A percentile compares a stretch with the other conserved stretches of the same genome.
Evolutionary conservation across 2,113 vertebrate genomes (phyloP).

Genomic region (Salvelinus namaycush): DNA sequence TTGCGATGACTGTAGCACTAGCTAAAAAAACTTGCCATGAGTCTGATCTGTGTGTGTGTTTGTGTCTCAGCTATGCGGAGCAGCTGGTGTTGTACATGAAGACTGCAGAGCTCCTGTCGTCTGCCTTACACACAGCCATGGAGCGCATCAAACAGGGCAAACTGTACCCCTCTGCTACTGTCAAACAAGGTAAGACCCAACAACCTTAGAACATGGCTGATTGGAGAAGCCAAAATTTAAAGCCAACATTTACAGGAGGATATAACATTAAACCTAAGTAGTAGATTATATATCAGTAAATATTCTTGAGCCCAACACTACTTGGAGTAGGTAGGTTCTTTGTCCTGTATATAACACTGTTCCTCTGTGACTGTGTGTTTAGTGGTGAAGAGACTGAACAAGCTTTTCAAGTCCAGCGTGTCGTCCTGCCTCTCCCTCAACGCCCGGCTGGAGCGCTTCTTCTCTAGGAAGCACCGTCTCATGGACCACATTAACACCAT

Average conservation of each 20-base stretch:
- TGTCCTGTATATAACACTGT: too few relatives aligned
- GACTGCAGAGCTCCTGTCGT: constrained; percentile 87
- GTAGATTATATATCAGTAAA: too few relatives aligned
- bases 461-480: constrained; percentile 90
- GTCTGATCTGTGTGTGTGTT: too few relatives aligned
- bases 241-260: too few relatives aligned
- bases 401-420: constrained; percentile 92
- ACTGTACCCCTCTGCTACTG: constrained; percentile 89
- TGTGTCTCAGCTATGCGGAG: constrained; percentile 82
- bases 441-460: constrained; percentile 86
- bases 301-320: too few relatives aligned
- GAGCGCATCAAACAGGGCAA: constrained; percentile 87
- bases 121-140: constrained; percentile 86
- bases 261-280: too few relatives aligned
- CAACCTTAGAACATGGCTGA: background rate
- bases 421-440: constrained; percentile 87
- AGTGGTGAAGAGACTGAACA: constrained; percentile 91
- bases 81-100: constrained; percentile 95
- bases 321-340: too few relatives aligned
- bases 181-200: constrained; percentile 86
- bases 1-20: too few relatives aligned
- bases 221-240: too few relatives aligned
- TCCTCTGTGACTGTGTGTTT: constrained; percentile 1
- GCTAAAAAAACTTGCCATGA: too few relatives aligned
- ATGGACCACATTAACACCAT: constrained; percentile 94